Evolutionary conservation across 2,888 invertebrate species (phyloP).

Genomic region (Ectemnius lituratus): DNA sequence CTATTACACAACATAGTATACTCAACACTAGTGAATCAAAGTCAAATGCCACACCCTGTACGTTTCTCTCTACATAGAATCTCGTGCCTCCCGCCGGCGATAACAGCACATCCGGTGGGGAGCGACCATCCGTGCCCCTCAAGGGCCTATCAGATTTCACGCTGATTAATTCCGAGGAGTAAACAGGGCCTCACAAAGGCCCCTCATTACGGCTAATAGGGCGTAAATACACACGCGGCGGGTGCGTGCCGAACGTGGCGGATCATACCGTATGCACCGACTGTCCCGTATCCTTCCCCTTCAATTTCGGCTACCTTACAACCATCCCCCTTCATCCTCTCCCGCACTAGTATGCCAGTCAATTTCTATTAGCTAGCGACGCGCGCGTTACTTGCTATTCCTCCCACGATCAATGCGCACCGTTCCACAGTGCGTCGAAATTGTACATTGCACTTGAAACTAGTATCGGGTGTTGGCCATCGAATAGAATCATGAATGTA

Average conservation of each 20-base stretch:
- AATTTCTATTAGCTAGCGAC: not conserved
- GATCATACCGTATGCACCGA: constrained; percentile 38
- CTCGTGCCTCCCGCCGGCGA: no score
- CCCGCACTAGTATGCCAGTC: constrained; percentile 1
- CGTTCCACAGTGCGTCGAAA: no score
- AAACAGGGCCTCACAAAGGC: constrained; percentile 49
- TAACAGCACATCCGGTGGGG: not conserved
- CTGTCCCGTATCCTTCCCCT: constrained; percentile 19
- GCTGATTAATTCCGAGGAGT: constrained; percentile 51
- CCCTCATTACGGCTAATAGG: constrained; percentile 48
- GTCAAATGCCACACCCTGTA: no score
- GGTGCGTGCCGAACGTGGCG: constrained; percentile 45
- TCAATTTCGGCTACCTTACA: constrained; percentile 16
- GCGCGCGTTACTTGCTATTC: not conserved
- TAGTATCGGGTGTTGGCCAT: no score
- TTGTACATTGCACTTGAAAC: no score
- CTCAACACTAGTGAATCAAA: no score
- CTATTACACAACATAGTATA: no score
- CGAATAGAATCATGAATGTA: no score
- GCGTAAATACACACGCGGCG: constrained; percentile 49
- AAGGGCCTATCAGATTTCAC: constrained; percentile 40
- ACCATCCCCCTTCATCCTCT: not conserved
- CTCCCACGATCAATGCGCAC: not conserved
- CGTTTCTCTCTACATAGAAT: no score
- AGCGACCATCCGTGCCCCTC: constrained; percentile 26